A percentile compares a stretch with the other conserved stretches of the same genome.
These are phyloP conservation scores for Schlechtendalia chinensis DNA, from an alignment of 1,140 invertebrate genomes.

Conservation along the genomic window DNA sequence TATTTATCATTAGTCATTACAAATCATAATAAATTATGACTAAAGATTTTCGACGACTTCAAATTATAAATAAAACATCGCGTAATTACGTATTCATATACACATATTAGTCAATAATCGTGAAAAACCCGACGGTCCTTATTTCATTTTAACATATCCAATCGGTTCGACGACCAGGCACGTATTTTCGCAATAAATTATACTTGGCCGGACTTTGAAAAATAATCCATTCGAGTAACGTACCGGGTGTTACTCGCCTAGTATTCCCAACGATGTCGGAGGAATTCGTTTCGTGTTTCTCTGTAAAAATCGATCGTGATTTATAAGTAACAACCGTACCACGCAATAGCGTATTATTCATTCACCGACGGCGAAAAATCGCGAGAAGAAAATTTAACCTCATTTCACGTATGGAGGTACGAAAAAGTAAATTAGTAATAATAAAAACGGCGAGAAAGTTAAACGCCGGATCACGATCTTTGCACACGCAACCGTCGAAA, in stretches of 20 bases:
- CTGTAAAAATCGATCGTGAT: not conserved
- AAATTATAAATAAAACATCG: not conserved
- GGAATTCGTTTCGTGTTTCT: not conserved
- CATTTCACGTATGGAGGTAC: not conserved
- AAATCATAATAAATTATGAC: not conserved
- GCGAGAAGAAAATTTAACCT: not conserved
- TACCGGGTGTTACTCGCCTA: too few species aligned
- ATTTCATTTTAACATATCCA: not conserved
- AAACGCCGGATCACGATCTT: conserved; percentile 17
- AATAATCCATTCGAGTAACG: not conserved
- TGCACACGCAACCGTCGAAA: not conserved
- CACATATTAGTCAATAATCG: not conserved
- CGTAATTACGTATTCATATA: not conserved
- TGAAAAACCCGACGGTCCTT: too few species aligned
- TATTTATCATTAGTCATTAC: not conserved
- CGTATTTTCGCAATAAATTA: conserved; percentile 14
- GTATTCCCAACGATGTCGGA: not conserved
- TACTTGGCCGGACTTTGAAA: not conserved
- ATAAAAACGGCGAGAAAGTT: conserved; percentile 23
- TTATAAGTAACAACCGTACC: not conserved
- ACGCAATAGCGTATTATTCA: not conserved
- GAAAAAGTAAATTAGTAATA: not conserved
- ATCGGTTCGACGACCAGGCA: not conserved
- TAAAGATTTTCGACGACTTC: not conserved
- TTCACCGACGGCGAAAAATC: not conserved